A percentile compares a stretch with the other conserved stretches of the same genome.
Evolutionary conservation across 2,888 invertebrate species (phyloP).

Genomic region (Anticlea derivata): DNA sequence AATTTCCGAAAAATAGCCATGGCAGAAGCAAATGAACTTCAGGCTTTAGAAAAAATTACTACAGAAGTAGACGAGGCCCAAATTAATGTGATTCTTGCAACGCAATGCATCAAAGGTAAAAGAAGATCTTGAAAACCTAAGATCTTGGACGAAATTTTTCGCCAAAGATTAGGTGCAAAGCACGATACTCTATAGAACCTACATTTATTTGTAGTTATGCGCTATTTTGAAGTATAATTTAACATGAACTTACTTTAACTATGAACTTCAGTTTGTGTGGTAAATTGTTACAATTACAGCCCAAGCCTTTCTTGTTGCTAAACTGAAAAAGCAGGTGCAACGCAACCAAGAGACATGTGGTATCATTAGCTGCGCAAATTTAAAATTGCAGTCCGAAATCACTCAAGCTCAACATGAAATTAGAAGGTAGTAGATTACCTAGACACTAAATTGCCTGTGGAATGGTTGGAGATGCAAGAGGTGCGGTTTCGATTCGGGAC

Average conservation of each 20-base stretch:
- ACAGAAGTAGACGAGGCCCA: constrained; percentile 63
- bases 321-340: constrained; percentile 57
- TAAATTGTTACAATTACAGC: constrained; percentile 52
- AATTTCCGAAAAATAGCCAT: constrained; percentile 37
- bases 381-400: constrained; percentile 63
- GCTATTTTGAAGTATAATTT: too few species aligned
- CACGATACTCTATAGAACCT: too few species aligned
- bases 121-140: too few species aligned
- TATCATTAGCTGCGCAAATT: constrained; percentile 56
- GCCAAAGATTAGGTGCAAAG: too few species aligned
- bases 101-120: constrained; percentile 68
- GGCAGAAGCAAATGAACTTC: constrained; percentile 55
- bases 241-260: too few species aligned
- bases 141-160: too few species aligned
- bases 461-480: too few species aligned
- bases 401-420: constrained; percentile 61
- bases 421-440: constrained; percentile 48
- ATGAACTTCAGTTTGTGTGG: too few species aligned
- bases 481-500: too few species aligned
- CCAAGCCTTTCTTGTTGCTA: constrained; percentile 58
- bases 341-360: constrained; percentile 55
- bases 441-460: too few species aligned
- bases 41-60: constrained; percentile 58
- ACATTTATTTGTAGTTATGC: too few species aligned
- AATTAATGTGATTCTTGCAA: constrained; percentile 58